Conservation (phyloP, 2,113 vertebrate genomes). For the Desmodus rotundus region DNA sequence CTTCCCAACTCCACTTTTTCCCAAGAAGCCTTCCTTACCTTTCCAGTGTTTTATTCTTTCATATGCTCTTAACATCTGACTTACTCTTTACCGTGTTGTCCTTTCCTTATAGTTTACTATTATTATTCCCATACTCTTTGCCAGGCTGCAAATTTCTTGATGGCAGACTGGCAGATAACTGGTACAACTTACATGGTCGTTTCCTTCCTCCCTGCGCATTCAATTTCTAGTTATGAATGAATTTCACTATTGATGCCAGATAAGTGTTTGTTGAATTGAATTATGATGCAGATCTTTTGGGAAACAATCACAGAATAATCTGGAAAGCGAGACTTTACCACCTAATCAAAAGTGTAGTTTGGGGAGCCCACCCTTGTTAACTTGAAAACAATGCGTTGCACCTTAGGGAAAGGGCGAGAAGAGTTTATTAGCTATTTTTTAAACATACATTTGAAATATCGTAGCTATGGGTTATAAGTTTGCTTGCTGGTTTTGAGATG, state of each 20-base stretch:
- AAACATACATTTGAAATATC: not conserved
- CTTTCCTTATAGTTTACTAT: not conserved
- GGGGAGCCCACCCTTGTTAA: not conserved
- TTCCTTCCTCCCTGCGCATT: not conserved
- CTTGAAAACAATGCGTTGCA: constrained; percentile 6
- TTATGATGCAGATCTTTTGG: not conserved
- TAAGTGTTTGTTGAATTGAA: not conserved
- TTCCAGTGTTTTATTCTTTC: not conserved
- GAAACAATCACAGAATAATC: not conserved
- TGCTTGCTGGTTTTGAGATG: not conserved
- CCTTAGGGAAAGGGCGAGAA: not conserved
- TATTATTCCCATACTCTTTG: not conserved
- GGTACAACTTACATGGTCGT: not conserved
- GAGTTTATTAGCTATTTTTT: not conserved
- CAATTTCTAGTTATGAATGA: not conserved
- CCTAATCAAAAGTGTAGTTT: not conserved
- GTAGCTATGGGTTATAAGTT: not conserved
- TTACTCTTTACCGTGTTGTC: not conserved
- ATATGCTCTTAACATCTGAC: accelerated
- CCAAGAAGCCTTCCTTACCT: not conserved
- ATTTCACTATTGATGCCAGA: not conserved
- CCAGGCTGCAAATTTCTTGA: not conserved
- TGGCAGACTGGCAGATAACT: not conserved
- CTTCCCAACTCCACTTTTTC: not conserved
- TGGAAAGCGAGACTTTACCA: not conserved